Base-by-base conservation (phyloP, 2,113 vertebrate species). In the Dromiciops gliroides region DNA sequence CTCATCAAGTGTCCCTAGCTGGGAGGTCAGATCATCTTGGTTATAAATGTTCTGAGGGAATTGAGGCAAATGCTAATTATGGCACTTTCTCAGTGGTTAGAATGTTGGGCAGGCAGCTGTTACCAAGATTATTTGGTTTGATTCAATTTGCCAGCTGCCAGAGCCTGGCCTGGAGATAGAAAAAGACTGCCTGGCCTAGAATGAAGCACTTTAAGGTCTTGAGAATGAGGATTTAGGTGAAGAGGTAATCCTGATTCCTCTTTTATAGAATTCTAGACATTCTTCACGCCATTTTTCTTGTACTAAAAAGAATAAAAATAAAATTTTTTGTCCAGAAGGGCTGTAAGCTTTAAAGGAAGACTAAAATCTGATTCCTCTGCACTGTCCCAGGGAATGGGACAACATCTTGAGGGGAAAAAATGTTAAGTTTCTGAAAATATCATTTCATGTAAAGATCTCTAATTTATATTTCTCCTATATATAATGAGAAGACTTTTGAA, bases 61-160 rank as follows among this genome's bases (percentile, higher is more conserved):
- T 91, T 94, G 95, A 97, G 56, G 93, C 75, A 97, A 97, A 97
- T 95, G 96, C 93, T 97, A 95, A 97, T 97, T 89, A 90, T 96
- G 75, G 94, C 95, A 97, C 96, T 89, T 97, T 94, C 93, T 92
- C n/a, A 8, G n/a, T 51, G 89, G 95, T 93, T 93, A 37, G 49
- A 95, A 56, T 92, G 96, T 94, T 96, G 96, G 96, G 90, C 90
- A 96, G 96, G 97, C 90, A 97, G 95, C n/a, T 90, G 89, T 89
- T 96, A 93, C 44, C 95, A 97, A 96, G 95, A n/a, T 93, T 92
- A 48, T 90, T 92, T 95, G 95, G 93, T 92, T 50, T n/a, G 93
- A 92, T 51, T 89, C 92, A 93, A 93, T 37, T 93, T 95, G 67
- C 90, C 53, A 75, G 95, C 47, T 10, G 52, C 60, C 97, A 98